Conservation (phyloP, 2,888 invertebrate genomes). For the Anarsia innoxiella region DNA sequence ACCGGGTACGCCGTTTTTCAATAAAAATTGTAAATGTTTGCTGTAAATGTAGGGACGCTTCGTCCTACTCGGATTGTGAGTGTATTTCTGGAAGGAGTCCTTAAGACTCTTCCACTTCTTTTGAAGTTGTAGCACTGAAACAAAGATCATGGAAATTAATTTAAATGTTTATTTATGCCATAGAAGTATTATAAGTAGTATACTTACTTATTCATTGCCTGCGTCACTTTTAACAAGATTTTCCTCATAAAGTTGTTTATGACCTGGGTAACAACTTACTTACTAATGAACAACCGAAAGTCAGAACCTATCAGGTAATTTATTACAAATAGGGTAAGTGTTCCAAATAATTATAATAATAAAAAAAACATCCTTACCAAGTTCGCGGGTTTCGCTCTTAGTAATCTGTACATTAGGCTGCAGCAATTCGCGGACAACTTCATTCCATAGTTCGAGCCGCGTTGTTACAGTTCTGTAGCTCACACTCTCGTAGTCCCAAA, state of each 20-base stretch:
- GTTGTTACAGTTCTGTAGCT: conserved; percentile 49
- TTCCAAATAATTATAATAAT: too few relatives aligned
- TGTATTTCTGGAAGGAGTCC: conserved; percentile 58
- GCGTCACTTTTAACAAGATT: too few relatives aligned
- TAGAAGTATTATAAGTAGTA: too few relatives aligned
- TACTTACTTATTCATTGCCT: too few relatives aligned
- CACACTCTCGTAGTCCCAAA: conserved; percentile 55
- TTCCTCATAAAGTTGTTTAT: too few relatives aligned
- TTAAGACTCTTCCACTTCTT: conserved; percentile 69
- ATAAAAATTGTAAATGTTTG: conserved; percentile 52
- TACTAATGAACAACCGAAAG: too few relatives aligned
- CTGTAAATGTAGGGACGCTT: conserved; percentile 54
- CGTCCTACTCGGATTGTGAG: conserved; percentile 45
- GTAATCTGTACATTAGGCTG: conserved; percentile 44
- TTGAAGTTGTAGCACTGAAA: conserved; percentile 60
- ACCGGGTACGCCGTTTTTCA: conserved; percentile 26
- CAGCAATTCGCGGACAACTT: conserved; percentile 54
- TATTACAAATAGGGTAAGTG: too few relatives aligned
- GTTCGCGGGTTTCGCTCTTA: conserved; percentile 61
- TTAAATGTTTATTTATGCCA: too few relatives aligned
- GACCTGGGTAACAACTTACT: too few relatives aligned
- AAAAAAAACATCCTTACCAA: conserved; percentile 38
- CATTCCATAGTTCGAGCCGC: conserved; percentile 49
- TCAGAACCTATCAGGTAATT: too few relatives aligned
- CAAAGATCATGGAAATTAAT: too few relatives aligned